Base-by-base conservation (phyloP, 1,140 invertebrate genomes). In the Eueides isabella region DNA sequence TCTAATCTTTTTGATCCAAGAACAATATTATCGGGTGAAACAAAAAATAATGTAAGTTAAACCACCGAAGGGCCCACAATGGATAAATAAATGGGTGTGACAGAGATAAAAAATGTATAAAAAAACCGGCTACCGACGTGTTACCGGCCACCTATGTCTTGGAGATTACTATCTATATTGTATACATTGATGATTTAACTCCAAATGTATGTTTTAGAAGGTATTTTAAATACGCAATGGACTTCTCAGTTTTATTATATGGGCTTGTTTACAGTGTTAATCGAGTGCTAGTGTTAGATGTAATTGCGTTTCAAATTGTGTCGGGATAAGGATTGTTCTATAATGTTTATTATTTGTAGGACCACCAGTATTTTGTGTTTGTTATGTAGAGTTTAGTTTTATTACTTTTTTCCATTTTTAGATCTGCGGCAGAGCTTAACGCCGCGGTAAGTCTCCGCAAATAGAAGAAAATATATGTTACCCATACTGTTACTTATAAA, bases 1-100 rank as follows among this genome's bases (percentile, higher is more conserved):
- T 80, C 71, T 76, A 78, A 88, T 86, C 87, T 77, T 62, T 70
- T 74, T 75, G 85, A 82, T 84, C 82, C 81, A 76, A 81, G 86
- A 83, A 89, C 87, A 89, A 89, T 89, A 88, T 86, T 85, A 89
- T 89, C 87, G 80, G 79, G 76, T 74, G 76, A 78, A 78, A 82
- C 77, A 82, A 85, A 85, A 82, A 84, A 78, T 77, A 75, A 77
- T 80, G 69, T 77, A 80, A 80, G 80, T 81, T 83, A 80, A 80
- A 83, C 73, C 74, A 78, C 70, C 77, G 83, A 82, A 72, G 79
- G 85, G 33, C 69, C 69, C 75, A 87, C 85, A 87, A 87, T 87
- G 80, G 80, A 55, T 63, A 73, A 81, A 87, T 81, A 83, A 86
- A 87, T 83, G 79, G 67, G 83, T 83, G 81, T 75, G 80, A 83